Conservation (phyloP, 2,797 vertebrate genomes). For the Nothura maculosa region DNA sequence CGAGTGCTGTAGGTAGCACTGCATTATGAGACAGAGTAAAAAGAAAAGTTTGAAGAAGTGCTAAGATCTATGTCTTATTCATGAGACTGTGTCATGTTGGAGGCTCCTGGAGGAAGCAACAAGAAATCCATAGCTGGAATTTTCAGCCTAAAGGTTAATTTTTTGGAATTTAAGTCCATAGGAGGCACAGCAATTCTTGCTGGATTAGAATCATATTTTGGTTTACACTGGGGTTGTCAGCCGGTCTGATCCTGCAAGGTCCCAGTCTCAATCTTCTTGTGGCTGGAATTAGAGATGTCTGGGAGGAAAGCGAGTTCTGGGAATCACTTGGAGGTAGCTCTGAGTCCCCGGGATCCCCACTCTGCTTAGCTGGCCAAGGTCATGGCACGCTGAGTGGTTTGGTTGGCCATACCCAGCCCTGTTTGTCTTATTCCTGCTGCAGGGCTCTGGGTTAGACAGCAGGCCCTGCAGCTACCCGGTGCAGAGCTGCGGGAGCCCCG, state of each 20-base stretch:
- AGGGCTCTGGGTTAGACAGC: neutral
- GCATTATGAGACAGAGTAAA: neutral
- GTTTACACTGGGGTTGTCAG: neutral
- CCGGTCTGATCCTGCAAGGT: neutral
- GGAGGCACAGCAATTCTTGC: neutral
- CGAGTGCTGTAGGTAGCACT: neutral
- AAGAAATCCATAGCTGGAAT: neutral
- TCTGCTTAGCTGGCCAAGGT: neutral
- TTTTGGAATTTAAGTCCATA: neutral
- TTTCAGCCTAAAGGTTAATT: neutral
- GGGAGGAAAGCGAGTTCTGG: neutral
- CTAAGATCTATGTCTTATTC: neutral
- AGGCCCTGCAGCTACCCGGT: no score
- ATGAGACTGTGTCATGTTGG: neutral
- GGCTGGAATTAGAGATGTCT: neutral
- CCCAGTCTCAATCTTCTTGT: fast-evolving
- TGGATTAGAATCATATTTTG: neutral
- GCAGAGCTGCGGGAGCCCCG: neutral
- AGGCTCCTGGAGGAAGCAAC: neutral
- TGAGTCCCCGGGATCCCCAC: neutral
- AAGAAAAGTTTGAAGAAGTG: neutral
- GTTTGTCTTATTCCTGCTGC: neutral
- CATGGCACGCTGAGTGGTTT: neutral
- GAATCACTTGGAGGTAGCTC: neutral
- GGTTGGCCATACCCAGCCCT: fast-evolving